These are phyloP conservation scores for Betta splendens DNA, from an alignment of 2,797 vertebrate genomes.

Conservation along the genomic window DNA sequence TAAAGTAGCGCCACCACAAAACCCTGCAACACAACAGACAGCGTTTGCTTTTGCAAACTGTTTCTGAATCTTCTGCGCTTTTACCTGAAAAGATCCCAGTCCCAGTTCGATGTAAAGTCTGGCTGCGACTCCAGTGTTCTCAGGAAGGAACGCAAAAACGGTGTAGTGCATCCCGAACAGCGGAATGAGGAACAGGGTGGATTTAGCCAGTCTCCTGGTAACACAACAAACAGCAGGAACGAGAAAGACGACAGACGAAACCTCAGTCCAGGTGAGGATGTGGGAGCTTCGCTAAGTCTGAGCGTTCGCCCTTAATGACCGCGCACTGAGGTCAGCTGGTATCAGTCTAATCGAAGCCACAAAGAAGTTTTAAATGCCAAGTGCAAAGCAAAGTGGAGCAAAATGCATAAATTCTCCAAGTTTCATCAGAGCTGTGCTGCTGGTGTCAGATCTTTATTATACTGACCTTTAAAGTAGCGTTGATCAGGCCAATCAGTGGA, in stretches of 20 bases:
- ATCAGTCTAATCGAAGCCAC: conserved; percentile 5
- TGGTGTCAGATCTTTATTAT: conserved; percentile 17
- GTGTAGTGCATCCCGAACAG: conserved; percentile 97
- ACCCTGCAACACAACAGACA: conserved; percentile 77
- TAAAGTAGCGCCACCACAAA: conserved; percentile 91
- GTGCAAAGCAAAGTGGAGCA: neutral
- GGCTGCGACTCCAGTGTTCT: conserved; percentile 86
- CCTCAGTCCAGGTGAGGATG: conserved; percentile 13
- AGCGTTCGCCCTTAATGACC: conserved; percentile 19
- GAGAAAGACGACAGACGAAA: conserved; percentile 6
- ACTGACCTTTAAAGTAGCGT: conserved; percentile 46
- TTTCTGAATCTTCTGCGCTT: neutral
- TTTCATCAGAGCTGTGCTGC: conserved; percentile 12
- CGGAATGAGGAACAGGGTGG: conserved; percentile 95
- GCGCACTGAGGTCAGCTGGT: neutral
- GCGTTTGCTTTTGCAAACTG: neutral
- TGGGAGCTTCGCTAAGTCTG: conserved; percentile 9
- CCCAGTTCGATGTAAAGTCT: conserved; percentile 92
- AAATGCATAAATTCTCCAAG: conserved; percentile 1
- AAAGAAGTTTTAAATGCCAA: conserved; percentile 24
- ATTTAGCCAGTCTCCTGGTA: conserved; percentile 94
- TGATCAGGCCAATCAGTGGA: conserved; percentile 33
- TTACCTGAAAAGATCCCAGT: conserved; percentile 95
- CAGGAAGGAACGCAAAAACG: conserved; percentile 94
- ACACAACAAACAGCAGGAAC: conserved; percentile 16